Percentiles rank a stretch among this genome's conserved stretches.
Conservation (phyloP, 2,113 vertebrate species). For the Apistogramma diplotaenia region DNA sequence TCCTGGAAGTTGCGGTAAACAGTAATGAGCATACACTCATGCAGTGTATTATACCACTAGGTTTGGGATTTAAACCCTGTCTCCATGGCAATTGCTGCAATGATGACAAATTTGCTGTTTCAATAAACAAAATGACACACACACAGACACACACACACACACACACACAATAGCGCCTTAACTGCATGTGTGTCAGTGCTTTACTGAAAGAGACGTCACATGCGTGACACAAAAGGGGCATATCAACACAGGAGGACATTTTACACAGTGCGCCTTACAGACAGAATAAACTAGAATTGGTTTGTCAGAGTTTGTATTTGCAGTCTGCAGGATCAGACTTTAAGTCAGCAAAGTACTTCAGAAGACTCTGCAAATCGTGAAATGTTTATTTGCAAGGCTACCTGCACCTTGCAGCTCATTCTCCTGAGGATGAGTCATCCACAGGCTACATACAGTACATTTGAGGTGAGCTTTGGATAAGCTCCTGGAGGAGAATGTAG, state of each 20-base stretch:
- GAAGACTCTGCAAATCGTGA: conserved; percentile 54
- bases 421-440: conserved; percentile 77
- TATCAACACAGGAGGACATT: conserved; percentile 12
- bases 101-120: conserved; percentile 66
- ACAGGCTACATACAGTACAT: conserved; percentile 63
- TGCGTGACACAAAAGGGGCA: conserved; percentile 21
- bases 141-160: conserved; percentile 11
- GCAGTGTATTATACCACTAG: conserved; percentile 47
- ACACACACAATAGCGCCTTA: conserved; percentile 18
- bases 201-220: neutral
- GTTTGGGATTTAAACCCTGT: conserved; percentile 66
- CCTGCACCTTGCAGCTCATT: conserved; percentile 69
- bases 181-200: conserved; percentile 31
- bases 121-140: conserved; percentile 56
- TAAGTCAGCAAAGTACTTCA: conserved; percentile 61
- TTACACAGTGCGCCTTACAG: neutral
- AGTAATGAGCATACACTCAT: conserved; percentile 53
- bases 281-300: conserved; percentile 12
- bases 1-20: conserved; percentile 57
- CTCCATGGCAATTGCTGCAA: conserved; percentile 71
- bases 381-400: conserved; percentile 74
- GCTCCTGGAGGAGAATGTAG: conserved; percentile 58
- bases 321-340: conserved; percentile 45
- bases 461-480: conserved; percentile 67
- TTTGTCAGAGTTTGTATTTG: conserved; percentile 45